Conservation (phyloP, 2,888 invertebrate genomes). For the Acleris holmiana region DNA sequence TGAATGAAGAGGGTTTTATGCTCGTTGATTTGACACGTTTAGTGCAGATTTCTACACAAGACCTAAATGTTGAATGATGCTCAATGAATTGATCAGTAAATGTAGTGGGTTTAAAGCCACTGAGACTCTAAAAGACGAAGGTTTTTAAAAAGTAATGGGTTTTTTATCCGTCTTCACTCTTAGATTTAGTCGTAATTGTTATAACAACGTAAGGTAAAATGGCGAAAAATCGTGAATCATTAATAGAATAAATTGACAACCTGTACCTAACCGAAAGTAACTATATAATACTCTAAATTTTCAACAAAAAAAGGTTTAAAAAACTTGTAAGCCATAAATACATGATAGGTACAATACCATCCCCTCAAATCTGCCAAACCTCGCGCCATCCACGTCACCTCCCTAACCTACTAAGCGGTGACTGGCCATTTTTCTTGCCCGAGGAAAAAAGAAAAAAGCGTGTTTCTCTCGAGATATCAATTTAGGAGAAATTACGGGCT, state of each 20-base stretch:
- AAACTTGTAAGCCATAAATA: not conserved
- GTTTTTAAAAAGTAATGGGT: not conserved
- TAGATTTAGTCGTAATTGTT: too few relatives aligned
- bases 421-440: conserved; percentile 68
- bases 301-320: not conserved
- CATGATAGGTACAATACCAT: conserved; percentile 10
- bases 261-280: too few relatives aligned
- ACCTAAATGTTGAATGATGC: too few relatives aligned
- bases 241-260: too few relatives aligned
- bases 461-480: conserved; percentile 78
- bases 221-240: too few relatives aligned
- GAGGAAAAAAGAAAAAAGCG: conserved; percentile 53
- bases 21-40: too few relatives aligned
- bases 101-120: too few relatives aligned
- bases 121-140: too few relatives aligned
- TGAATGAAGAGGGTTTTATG: not conserved
- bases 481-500: conserved; percentile 80
- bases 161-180: not conserved
- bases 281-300: too few relatives aligned
- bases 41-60: too few relatives aligned
- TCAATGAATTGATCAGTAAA: too few relatives aligned
- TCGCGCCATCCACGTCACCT: conserved; percentile 61
- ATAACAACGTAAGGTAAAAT: too few relatives aligned
- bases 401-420: conserved; percentile 60
- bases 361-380: conserved; percentile 39